Evolutionary conservation across 2,888 invertebrate species (phyloP).

Genomic region (Tachina fera): DNA sequence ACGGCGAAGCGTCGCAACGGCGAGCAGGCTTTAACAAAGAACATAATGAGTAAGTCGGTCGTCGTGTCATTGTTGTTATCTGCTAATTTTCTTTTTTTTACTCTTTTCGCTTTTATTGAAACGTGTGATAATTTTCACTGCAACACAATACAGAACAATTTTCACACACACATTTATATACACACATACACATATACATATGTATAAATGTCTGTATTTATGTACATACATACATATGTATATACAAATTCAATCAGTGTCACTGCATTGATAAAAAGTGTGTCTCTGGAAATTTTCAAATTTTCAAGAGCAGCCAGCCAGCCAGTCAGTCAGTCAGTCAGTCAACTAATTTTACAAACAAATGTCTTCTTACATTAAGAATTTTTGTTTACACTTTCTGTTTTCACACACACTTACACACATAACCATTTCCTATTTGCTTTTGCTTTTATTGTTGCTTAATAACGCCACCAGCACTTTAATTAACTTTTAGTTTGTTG

Average conservation of each 20-base stretch:
- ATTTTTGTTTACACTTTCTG: slow-evolving; percentile 28
- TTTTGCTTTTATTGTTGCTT: slow-evolving; percentile 1
- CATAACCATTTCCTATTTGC: not conserved
- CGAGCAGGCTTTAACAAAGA: slow-evolving; percentile 38
- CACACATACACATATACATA: not conserved
- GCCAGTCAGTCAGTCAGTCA: slow-evolving; percentile 52
- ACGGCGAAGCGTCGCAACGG: not conserved
- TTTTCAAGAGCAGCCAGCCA: slow-evolving; percentile 65
- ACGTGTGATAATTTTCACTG: slow-evolving; percentile 63
- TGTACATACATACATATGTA: not conserved
- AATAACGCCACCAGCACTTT: slow-evolving; percentile 52
- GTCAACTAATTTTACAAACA: slow-evolving; percentile 58
- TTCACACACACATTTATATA: not conserved
- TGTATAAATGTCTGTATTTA: not conserved
- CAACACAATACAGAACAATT: slow-evolving; percentile 12
- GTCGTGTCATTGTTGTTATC: slow-evolving; percentile 24
- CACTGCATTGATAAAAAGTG: not conserved
- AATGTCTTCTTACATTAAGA: slow-evolving; percentile 27
- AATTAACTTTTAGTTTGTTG: slow-evolving; percentile 65
- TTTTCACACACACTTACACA: not conserved
- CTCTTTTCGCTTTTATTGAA: slow-evolving; percentile 36
- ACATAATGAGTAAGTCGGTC: slow-evolving; percentile 64
- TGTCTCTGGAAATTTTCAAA: slow-evolving; percentile 49
- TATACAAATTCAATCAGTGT: not conserved
- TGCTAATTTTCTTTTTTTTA: slow-evolving; percentile 8